Conservation (phyloP, 2,113 vertebrate genomes). For the Microcebus jonahi region DNA sequence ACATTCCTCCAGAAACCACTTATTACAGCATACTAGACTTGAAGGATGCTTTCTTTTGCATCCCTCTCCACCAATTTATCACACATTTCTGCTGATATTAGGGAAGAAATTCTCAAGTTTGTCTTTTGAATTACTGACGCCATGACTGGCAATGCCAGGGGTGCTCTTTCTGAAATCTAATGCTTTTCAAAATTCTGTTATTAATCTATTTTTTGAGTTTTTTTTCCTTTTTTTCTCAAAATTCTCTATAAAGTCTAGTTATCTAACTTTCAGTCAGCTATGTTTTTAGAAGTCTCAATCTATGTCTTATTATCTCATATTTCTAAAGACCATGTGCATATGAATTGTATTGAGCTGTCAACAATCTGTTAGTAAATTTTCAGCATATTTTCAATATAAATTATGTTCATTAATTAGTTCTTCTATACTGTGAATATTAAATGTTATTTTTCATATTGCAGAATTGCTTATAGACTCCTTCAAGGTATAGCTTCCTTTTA, state of each 20-base stretch:
- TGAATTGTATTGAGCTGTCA: neutral
- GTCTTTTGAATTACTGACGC: neutral
- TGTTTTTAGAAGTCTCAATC: neutral
- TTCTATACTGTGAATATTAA: neutral
- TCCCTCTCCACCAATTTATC: too few species aligned
- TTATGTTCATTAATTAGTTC: neutral
- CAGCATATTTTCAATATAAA: neutral
- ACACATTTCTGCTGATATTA: neutral
- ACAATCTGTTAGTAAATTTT: neutral
- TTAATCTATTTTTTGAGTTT: neutral
- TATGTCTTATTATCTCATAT: neutral
- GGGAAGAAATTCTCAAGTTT: neutral
- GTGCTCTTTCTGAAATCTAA: neutral
- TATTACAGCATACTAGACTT: too few species aligned
- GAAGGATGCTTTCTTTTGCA: too few species aligned
- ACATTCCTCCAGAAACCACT: too few species aligned
- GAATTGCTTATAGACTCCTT: neutral
- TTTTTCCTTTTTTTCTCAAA: neutral
- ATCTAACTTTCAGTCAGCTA: neutral
- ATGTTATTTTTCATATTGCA: neutral
- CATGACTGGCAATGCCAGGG: neutral
- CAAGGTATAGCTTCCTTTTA: neutral
- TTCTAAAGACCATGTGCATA: neutral
- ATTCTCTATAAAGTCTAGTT: neutral
- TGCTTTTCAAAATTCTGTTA: neutral